Evolutionary conservation across 2,113 vertebrate species (phyloP), one percentile per base, ranked within the genome.

Genomic region (Chaenocephalus aceratus): DNA sequence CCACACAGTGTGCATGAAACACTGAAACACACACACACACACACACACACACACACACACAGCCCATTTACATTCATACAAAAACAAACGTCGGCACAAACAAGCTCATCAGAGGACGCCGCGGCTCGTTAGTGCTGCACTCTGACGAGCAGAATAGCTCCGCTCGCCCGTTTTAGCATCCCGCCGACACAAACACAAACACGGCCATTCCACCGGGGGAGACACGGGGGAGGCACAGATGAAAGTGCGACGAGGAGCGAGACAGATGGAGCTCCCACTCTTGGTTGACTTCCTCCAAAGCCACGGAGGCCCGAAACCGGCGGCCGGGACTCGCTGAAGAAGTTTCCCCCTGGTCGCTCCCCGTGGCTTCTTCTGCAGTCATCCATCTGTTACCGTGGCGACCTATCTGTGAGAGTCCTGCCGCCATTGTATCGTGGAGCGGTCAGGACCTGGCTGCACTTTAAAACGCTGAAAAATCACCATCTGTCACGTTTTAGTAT

Each of bases 211-310:
- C 85, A 77, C 71, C 21, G 69, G 77, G 52, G 6, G 64, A 61
- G 76, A 80, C 61, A 44, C 21, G 69, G 77, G 52, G 6, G 64
- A 61, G 76, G 82, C 61, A 44, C 46, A 53, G 36, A 41, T 41
- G 36, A 41, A 41, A 41, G 36, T 41, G 36, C 36, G 36, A 41
- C 7, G 36, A 41, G 36, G 36, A 41, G 36, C 7, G 77, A 88
- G 89, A 89, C 91, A 91, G 93, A 93, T 89, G 91, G 91, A 86
- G 77, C 79, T 85, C 85, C 85, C 83, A 75, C 84, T 87, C 79
- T 70, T 72, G 72, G 80, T 84, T 54, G 82, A 89, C 90, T 91
- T 86, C 85, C 78, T 77, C 79, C 72, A 72, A 82, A 83, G 82
- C 75, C 65, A 68, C 75, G 3, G 66, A 62, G 75, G 87, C 67